Percentiles rank a stretch among this genome's conserved stretches.
Conservation (phyloP, 2,888 invertebrate genomes). For the Tetramorium bicarinatum region DNA sequence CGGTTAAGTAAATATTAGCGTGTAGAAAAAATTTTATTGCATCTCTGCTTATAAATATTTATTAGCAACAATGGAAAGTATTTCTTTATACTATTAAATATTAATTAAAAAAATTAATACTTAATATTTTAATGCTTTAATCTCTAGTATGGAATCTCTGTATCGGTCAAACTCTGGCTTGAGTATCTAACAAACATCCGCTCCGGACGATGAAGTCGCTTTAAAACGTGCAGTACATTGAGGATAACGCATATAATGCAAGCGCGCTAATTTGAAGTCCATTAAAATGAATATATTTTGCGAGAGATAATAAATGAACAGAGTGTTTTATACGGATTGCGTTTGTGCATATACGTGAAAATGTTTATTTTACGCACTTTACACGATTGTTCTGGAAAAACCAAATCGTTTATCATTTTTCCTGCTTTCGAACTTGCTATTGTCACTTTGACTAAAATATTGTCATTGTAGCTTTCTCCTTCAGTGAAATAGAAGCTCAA, state of each 20-base stretch:
- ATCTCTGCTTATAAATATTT: neutral
- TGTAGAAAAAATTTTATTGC: neutral
- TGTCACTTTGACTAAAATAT: neutral
- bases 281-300: slow-evolving; percentile 42
- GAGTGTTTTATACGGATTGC: slow-evolving; percentile 24
- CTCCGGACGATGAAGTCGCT: neutral
- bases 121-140: neutral
- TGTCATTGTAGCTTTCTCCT: neutral
- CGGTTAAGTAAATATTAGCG: neutral
- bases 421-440: neutral
- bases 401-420: slow-evolving; percentile 20
- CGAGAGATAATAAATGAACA: slow-evolving; percentile 38
- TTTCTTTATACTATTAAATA: neutral
- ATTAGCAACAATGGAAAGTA: neutral
- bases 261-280: slow-evolving; percentile 39
- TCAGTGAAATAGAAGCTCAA: neutral
- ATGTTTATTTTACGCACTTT: slow-evolving; percentile 37
- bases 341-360: slow-evolving; percentile 1
- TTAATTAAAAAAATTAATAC: neutral
- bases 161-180: neutral
- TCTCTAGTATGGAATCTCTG: neutral
- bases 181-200: slow-evolving; percentile 6
- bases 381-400: slow-evolving; percentile 28
- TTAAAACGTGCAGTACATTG: slow-evolving; percentile 14
- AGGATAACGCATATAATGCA: slow-evolving; percentile 14